Evolutionary conservation across 2,113 vertebrate species (phyloP), one percentile per base, ranked within the genome.

Genomic region (Grus americana): DNA sequence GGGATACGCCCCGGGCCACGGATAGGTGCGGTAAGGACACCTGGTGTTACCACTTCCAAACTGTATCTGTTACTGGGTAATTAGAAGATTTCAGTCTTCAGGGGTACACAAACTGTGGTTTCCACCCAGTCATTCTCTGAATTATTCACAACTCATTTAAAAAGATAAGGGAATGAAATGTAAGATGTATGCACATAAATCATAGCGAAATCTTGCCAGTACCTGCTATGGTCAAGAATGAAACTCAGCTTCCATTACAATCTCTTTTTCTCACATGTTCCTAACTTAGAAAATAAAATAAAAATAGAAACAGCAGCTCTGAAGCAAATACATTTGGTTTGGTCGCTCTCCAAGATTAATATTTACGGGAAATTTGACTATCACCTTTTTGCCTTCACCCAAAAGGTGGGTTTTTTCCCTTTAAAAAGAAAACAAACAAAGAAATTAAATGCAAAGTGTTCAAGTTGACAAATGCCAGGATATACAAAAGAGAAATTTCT

Each of bases 81-180:
- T 81, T 70, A 95, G 79, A 92, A 79, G 58, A 95, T 79, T 86
- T 82, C 12, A 4, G 18, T 92, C 66, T 96, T 92, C 52, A 84
- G 34, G 23, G 57, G 47, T 84, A 65, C 74, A 87, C 40, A 89
- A 70, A 76, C 70, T 84, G 76, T 85, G 22, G 84, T 93, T 81
- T 57, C 49, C 50, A 72, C 61, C 36, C 73, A 78, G 72, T n/a
- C 34, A 34, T 55, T 70, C 63, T 54, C 57, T 95, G 82, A 90
- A 90, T 92, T 94, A 96, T 88, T 90, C 79, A 91, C 34, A 58
- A 81, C 18, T 38, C 32, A 59, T 87, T 93, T 12, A 36, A 95
- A 97, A 92, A 95, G n/a, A 50, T 70, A 88, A 92, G 75, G 58
- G 42, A 87, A 84, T 47, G 11, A 95, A 94, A 91, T 75, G 68